phyloP scores from a whole-genome alignment of 2,888 invertebrate genomes.

The Actias luna region DNA sequence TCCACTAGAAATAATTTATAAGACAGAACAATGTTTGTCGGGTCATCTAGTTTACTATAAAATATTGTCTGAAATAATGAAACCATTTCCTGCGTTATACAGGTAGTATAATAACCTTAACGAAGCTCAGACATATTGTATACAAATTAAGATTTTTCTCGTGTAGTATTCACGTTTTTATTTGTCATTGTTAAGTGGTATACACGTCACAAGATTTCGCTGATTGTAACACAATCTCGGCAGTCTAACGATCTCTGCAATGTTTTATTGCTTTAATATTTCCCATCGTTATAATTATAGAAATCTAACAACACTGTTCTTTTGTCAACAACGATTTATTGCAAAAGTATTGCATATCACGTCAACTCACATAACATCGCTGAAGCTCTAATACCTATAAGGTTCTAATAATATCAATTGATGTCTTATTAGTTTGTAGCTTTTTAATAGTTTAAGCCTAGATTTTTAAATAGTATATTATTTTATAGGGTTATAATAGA shows the following conservation, averaged over 20 bases:
- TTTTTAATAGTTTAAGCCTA: background rate
- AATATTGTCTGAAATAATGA: background rate
- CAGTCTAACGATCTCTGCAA: constrained; percentile 42
- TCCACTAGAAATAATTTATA: no score
- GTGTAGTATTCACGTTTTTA: constrained; percentile 32
- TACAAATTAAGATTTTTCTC: constrained; percentile 8
- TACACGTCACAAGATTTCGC: constrained; percentile 56
- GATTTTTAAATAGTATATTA: no score
- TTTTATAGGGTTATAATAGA: no score
- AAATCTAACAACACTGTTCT: constrained; percentile 29
- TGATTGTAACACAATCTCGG: constrained; percentile 41
- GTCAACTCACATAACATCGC: background rate
- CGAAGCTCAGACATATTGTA: background rate
- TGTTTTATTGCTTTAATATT: constrained; percentile 45
- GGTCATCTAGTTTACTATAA: background rate
- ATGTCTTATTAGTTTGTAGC: background rate
- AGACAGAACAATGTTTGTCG: no score
- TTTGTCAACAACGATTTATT: constrained; percentile 24
- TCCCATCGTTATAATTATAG: constrained; percentile 51
- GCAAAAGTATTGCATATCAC: background rate
- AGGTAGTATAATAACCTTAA: background rate
- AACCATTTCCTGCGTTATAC: background rate
- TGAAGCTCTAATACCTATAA: background rate
- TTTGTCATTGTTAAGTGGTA: constrained; percentile 40
- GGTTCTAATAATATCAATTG: background rate